Evolutionary conservation across 1,140 invertebrate species (phyloP).

Genomic region (Arion vulgaris): DNA sequence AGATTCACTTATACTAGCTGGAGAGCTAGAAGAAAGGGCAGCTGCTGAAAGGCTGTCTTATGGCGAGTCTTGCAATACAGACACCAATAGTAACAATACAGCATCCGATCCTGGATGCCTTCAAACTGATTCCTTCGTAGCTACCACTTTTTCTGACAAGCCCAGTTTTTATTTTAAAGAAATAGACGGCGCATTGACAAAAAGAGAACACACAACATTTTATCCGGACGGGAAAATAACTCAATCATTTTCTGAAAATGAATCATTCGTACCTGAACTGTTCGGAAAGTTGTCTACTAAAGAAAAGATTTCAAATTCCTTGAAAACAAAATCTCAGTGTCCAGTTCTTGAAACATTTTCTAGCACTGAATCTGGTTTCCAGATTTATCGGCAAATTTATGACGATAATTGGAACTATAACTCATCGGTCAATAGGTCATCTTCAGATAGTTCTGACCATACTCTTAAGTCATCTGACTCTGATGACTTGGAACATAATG

Average conservation of each 20-base stretch:
- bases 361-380: conserved; percentile 11
- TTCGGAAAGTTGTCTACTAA: not conserved
- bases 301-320: not conserved
- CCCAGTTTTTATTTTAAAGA: too few species aligned
- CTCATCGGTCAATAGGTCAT: not conserved
- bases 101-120: not conserved
- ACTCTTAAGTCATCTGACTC: not conserved
- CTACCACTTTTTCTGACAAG: too few species aligned
- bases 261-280: not conserved
- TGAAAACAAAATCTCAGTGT: not conserved
- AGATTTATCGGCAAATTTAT: conserved; percentile 23
- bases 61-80: not conserved
- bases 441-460: conserved; percentile 9
- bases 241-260: not conserved
- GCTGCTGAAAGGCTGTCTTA: conserved; percentile 3
- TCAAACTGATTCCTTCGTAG: not conserved
- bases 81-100: not conserved
- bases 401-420: not conserved
- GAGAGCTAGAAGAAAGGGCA: not conserved
- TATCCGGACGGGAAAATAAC: not conserved
- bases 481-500: not conserved
- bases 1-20: not conserved
- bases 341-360: conserved; percentile 13
- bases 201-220: not conserved
- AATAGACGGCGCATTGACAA: too few species aligned